phyloP scores from a whole-genome alignment of 1,140 invertebrate species.

The Panagrolaimus sp. region DNA sequence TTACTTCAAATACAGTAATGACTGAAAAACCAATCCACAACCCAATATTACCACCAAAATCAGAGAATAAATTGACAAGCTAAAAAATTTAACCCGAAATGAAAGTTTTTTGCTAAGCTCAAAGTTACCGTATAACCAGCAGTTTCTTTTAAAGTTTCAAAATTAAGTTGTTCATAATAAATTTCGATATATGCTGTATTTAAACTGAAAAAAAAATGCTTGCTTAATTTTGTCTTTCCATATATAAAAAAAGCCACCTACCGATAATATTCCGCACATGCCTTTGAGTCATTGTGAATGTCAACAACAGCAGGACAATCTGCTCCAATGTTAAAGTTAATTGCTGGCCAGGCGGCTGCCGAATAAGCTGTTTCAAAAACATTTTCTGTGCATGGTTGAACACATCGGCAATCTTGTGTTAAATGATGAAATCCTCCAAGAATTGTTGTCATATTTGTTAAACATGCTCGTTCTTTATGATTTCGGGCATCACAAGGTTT shows the following conservation, averaged over 20 bases:
- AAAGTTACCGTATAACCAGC: slow-evolving; percentile 55
- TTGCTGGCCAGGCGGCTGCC: slow-evolving; percentile 56
- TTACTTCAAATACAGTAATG: slow-evolving; percentile 55
- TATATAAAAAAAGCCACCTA: not conserved
- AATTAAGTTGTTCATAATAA: slow-evolving; percentile 59
- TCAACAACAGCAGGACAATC: slow-evolving; percentile 39
- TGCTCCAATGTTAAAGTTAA: slow-evolving; percentile 58
- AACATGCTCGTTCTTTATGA: slow-evolving; percentile 41
- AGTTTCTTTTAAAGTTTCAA: slow-evolving; percentile 57
- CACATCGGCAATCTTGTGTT: slow-evolving; percentile 50
- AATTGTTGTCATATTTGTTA: slow-evolving; percentile 50
- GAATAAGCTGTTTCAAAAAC: slow-evolving; percentile 60
- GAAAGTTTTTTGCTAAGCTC: not conserved
- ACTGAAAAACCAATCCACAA: slow-evolving; percentile 59
- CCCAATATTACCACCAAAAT: slow-evolving; percentile 59
- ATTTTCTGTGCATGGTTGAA: slow-evolving; percentile 54
- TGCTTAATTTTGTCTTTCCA: not conserved
- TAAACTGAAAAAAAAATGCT: slow-evolving; percentile 18
- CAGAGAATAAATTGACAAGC: slow-evolving; percentile 59
- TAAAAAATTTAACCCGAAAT: slow-evolving; percentile 27
- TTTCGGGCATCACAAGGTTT: slow-evolving; percentile 51
- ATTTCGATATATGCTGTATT: slow-evolving; percentile 59
- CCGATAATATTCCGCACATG: slow-evolving; percentile 37
- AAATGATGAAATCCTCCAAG: slow-evolving; percentile 58
- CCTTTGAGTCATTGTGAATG: slow-evolving; percentile 38